Conservation (phyloP, 1,140 invertebrate species). For the Alviniconcha marisindica region DNA sequence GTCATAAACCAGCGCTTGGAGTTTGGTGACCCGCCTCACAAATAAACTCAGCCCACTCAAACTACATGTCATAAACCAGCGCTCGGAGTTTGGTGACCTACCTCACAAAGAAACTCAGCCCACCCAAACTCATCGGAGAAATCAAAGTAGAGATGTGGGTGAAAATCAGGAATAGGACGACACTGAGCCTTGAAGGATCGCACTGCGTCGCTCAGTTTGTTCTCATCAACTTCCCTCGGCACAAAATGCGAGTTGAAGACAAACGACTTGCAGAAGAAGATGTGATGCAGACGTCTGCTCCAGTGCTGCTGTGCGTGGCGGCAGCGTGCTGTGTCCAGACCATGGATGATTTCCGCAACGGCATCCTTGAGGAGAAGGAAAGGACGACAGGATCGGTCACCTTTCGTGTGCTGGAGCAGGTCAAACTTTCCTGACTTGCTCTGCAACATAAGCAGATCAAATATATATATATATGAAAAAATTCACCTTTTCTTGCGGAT, state of each 20-base stretch:
- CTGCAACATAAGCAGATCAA: neutral
- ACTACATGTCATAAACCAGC: too few species aligned
- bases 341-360: neutral
- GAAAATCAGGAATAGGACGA: slow-evolving; percentile 22
- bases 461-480: too few species aligned
- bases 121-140: slow-evolving; percentile 5
- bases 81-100: neutral
- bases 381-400: neutral
- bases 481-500: too few species aligned
- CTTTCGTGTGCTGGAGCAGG: slow-evolving; percentile 1
- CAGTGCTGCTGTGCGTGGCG: neutral
- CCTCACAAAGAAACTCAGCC: slow-evolving; percentile 18
- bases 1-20: too few species aligned
- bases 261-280: slow-evolving; percentile 23
- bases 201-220: neutral
- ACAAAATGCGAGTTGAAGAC: neutral
- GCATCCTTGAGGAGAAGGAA: slow-evolving; percentile 15
- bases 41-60: too few species aligned
- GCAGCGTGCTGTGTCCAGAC: neutral
- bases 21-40: too few species aligned
- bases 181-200: neutral
- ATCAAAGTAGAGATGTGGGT: slow-evolving; percentile 28
- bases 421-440: neutral
- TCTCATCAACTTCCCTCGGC: neutral
- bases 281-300: slow-evolving; percentile 18